Base-by-base conservation (phyloP, 2,113 vertebrate genomes). In the Callocephalon fimbriatum region DNA sequence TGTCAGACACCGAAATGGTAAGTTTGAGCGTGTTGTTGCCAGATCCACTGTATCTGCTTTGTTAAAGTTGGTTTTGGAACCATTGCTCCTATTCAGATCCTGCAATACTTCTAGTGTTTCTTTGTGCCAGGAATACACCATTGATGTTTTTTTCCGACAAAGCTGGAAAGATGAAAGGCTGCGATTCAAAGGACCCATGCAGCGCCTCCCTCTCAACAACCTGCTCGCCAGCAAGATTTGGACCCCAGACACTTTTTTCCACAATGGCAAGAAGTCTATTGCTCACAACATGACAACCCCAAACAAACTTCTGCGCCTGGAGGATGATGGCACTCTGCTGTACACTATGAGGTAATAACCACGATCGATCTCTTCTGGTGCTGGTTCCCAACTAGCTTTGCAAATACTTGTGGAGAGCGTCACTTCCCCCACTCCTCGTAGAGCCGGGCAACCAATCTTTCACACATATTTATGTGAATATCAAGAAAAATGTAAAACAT, bases 201-300 rank as follows among this genome's bases (percentile, higher is more conserved):
- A 99, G 91, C 99, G 99, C 73, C 98, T 99, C 10, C 98, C 99
- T 37, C 98, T 99, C 71, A 99, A 99, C 94, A 99, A 99, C 77
- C 98, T 99, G 15, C 98, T 99, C 0, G 99, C 99, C 96, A 99
- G 99, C 94, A 99, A 99, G 96, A 99, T 99, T 97, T 99, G 99
- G 99, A 99, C 99, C 7, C 99, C 99, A 0, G 99, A 99, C 96
- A 99, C 99, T 4, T 99, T 99, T 93, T 99, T 99, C 95, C 99
- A 99, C 88, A 99, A 99, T 2, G 99, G 99, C 74, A 99, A 99
- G 96, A 99, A 99, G 92, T 99, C 99, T 95, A 99, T 99, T 7
- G 99, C 99, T 5, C 99, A 99, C 94, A 99, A 99, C 90, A 99
- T 99, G 99, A 99, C 99, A 7, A 99, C 99, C 0, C 99, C 99